Conservation (phyloP, 2,888 invertebrate genomes). For the Gnatocerus cornutus region DNA sequence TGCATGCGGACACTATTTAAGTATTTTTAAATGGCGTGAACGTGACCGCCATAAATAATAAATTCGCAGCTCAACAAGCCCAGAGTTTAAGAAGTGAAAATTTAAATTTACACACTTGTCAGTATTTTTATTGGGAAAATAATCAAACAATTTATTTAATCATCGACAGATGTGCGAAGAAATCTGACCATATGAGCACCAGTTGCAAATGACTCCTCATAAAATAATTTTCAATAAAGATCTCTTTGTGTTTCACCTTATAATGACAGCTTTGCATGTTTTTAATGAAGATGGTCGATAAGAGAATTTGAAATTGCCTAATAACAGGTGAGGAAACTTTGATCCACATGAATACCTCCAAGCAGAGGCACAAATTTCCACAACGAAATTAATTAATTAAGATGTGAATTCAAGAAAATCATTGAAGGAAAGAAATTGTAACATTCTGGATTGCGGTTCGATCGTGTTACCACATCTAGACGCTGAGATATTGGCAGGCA, state of each 20-base stretch:
- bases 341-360: constrained; percentile 22
- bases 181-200: constrained; percentile 5
- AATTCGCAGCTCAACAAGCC: background rate
- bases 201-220: constrained; percentile 1
- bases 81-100: background rate
- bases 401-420: background rate
- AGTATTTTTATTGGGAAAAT: background rate
- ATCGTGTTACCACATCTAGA: constrained; percentile 1
- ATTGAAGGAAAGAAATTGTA: background rate
- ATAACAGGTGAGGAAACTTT: constrained; percentile 29
- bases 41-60: constrained; percentile 39
- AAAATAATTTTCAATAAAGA: constrained; percentile 17
- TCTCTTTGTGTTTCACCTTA: constrained; percentile 19
- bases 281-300: constrained; percentile 15
- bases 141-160: background rate
- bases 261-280: constrained; percentile 16
- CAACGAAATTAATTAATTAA: constrained; percentile 22
- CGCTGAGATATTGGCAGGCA: background rate
- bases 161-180: constrained; percentile 3
- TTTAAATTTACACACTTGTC: background rate
- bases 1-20: constrained; percentile 58
- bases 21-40: constrained; percentile 47
- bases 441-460: constrained; percentile 1
- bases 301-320: constrained; percentile 23
- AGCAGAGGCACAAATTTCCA: constrained; percentile 19